Conservation (phyloP, 2,797 vertebrate genomes). For the Neomorphus geoffroyi region DNA sequence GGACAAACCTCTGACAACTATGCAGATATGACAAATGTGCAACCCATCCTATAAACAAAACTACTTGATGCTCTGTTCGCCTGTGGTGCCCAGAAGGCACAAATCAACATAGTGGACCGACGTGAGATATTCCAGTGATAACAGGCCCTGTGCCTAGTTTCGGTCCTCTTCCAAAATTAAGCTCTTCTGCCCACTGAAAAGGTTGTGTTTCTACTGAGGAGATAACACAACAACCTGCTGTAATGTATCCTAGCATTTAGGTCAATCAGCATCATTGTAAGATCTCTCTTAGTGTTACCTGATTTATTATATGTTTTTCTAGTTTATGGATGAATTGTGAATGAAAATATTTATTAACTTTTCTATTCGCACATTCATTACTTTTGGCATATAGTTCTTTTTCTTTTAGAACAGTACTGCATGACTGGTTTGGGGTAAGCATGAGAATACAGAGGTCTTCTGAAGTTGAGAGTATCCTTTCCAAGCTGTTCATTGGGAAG, state of each 20-base stretch:
- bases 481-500: not conserved
- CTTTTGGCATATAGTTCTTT: not conserved
- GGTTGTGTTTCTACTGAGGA: not conserved
- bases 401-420: not conserved
- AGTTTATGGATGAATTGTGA: too few species aligned
- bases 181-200: not conserved
- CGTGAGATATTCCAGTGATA: not conserved
- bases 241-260: not conserved
- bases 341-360: not conserved
- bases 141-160: not conserved
- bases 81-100: not conserved
- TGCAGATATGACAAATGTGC: not conserved
- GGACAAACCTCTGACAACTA: not conserved
- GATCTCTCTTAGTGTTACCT: not conserved
- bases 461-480: not conserved
- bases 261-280: not conserved
- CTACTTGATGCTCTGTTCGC: not conserved
- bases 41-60: not conserved
- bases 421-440: not conserved
- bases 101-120: not conserved
- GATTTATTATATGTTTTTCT: not conserved
- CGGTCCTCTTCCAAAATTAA: not conserved
- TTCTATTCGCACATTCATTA: not conserved
- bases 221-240: not conserved
- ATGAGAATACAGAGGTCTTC: not conserved